phyloP scores from a whole-genome alignment of 2,797 vertebrate genomes.

The Crossoptilon crossoptilon region DNA sequence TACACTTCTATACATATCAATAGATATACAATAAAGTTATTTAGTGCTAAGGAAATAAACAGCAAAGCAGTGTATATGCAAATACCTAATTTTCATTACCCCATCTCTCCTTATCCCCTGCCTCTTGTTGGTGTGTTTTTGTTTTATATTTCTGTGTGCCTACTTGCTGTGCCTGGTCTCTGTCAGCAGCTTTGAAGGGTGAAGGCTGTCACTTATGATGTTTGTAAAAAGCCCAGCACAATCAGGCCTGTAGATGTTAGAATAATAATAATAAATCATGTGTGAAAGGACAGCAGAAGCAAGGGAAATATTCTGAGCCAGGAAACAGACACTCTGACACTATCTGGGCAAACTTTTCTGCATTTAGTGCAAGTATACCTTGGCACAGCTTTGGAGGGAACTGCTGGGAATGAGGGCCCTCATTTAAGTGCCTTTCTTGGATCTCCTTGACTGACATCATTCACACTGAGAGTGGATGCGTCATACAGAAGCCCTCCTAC shows the following conservation, averaged over 20 bases:
- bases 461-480: neutral
- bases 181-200: neutral
- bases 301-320: neutral
- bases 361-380: neutral
- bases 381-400: neutral
- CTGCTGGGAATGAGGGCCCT: neutral
- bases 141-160: neutral
- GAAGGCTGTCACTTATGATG: neutral
- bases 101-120: neutral
- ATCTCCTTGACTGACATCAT: neutral
- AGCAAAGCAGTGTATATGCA: neutral
- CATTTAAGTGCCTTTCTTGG: rapidly evolving
- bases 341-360: neutral
- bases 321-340: neutral
- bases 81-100: rapidly evolving
- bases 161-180: neutral
- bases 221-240: neutral
- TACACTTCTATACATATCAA: neutral
- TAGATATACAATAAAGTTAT: neutral
- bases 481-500: neutral
- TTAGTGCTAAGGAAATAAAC: neutral
- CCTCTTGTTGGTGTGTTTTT: neutral
- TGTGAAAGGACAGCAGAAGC: neutral
- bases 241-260: neutral
- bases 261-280: neutral